Evolutionary conservation across 2,797 vertebrate species (phyloP).

Genomic region (Cetoscarus ocellatus): DNA sequence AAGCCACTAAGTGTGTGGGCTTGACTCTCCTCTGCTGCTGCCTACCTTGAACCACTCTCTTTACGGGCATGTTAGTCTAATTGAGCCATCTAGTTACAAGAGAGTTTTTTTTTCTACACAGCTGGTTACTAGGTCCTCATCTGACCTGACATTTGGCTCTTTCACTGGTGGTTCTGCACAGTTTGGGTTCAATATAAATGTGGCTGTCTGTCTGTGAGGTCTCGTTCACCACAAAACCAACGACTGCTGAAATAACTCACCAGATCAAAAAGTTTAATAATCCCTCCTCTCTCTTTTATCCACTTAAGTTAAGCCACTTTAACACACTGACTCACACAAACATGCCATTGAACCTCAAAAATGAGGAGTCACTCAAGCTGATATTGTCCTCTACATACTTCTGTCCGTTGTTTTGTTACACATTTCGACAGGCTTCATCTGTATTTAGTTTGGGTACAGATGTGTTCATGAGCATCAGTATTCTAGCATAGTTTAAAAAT

Average conservation of each 20-base stretch:
- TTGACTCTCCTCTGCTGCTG: constrained; percentile 16
- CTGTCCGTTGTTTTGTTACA: constrained; percentile 37
- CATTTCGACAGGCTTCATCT: constrained; percentile 17
- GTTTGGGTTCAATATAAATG: constrained; percentile 47
- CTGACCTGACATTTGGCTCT: constrained; percentile 21
- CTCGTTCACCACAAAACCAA: constrained; percentile 43
- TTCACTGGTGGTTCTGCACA: constrained; percentile 18
- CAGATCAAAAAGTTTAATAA: constrained; percentile 51
- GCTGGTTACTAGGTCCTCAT: constrained; percentile 22
- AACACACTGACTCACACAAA: constrained; percentile 54
- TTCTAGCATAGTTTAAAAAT: background rate
- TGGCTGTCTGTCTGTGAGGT: constrained; percentile 65
- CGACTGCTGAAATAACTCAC: constrained; percentile 37
- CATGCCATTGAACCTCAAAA: constrained; percentile 16
- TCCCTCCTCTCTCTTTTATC: constrained; percentile 33
- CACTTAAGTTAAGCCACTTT: constrained; percentile 36
- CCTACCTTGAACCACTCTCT: constrained; percentile 16
- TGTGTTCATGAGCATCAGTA: constrained; percentile 3
- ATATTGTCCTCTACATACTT: constrained; percentile 9
- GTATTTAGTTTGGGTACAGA: constrained; percentile 16
- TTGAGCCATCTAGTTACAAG: background rate
- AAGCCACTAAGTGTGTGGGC: constrained; percentile 57
- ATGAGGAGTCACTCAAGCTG: constrained; percentile 22
- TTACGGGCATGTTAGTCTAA: constrained; percentile 13
- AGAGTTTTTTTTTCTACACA: background rate